A percentile compares a stretch with the other conserved stretches of the same genome.
Evolutionary conservation across 2,888 invertebrate species (phyloP).

Genomic region (Tetragonisca angustula): DNA sequence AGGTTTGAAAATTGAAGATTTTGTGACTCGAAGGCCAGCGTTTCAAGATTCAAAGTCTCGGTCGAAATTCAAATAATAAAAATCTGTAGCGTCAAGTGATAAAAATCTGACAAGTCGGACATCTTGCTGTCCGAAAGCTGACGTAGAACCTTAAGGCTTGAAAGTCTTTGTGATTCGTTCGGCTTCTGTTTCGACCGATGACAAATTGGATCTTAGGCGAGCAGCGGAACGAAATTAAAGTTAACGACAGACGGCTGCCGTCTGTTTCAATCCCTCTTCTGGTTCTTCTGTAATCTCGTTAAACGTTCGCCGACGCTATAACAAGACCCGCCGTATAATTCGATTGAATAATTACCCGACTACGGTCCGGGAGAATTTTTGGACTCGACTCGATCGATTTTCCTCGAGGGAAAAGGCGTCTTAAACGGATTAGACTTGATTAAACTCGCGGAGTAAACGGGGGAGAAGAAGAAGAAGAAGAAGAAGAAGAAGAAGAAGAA

Average conservation of each 20-base stretch:
- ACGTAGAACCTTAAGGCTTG: no score
- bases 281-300: slow-evolving; percentile 5
- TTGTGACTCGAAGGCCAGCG: no score
- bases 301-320: background rate
- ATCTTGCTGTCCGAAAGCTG: no score
- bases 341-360: background rate
- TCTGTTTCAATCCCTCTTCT: background rate
- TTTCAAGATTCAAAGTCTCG: no score
- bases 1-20: no score
- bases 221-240: slow-evolving; percentile 19
- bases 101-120: no score
- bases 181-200: slow-evolving; percentile 13
- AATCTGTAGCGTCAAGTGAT: no score
- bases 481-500: background rate
- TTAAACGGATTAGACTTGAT: background rate
- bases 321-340: background rate
- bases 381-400: background rate
- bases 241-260: background rate
- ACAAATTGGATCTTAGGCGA: slow-evolving; percentile 28
- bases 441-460: background rate
- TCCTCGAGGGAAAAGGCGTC: background rate
- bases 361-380: background rate
- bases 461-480: background rate
- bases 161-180: slow-evolving; percentile 3
- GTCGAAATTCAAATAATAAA: no score